phyloP scores from a whole-genome alignment of 2,888 invertebrate species.

The Eulithis prunata region DNA sequence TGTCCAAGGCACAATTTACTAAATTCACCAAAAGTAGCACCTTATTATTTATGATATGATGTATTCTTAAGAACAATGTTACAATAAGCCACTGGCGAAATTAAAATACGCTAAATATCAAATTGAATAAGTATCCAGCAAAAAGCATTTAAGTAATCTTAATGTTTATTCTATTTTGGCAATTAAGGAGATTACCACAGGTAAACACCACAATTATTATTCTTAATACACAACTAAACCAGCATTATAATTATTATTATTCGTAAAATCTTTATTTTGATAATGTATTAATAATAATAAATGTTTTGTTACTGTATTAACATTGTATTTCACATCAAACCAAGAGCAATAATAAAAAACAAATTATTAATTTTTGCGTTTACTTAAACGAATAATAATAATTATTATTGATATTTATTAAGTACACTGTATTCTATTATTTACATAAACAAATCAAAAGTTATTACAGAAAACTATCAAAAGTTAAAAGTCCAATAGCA shows the following conservation, averaged over 20 bases:
- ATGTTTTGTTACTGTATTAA: neutral
- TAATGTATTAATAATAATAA: neutral
- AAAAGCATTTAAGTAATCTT: constrained; percentile 18
- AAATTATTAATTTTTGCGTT: too few species aligned
- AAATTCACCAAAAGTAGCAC: constrained; percentile 61
- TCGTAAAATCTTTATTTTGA: neutral
- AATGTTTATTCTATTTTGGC: constrained; percentile 76
- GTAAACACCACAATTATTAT: constrained; percentile 54
- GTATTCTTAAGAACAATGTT: constrained; percentile 38
- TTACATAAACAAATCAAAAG: constrained; percentile 1
- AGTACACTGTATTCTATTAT: constrained; percentile 6
- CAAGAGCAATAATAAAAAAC: too few species aligned
- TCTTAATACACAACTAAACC: constrained; percentile 28
- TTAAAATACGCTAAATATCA: constrained; percentile 29
- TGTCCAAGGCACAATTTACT: constrained; percentile 64
- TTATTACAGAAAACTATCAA: neutral
- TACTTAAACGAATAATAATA: constrained; percentile 1
- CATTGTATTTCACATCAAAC: too few species aligned
- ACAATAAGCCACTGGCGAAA: constrained; percentile 40
- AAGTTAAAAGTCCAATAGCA: neutral
- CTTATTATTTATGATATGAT: constrained; percentile 46
- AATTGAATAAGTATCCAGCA: constrained; percentile 21
- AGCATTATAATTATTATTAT: constrained; percentile 14
- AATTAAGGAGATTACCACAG: constrained; percentile 84
- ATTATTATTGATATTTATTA: constrained; percentile 6